Conservation (phyloP, 37 sponge, comb jelly and placozoan genomes). For the Chondrosia reniformis region DNA sequence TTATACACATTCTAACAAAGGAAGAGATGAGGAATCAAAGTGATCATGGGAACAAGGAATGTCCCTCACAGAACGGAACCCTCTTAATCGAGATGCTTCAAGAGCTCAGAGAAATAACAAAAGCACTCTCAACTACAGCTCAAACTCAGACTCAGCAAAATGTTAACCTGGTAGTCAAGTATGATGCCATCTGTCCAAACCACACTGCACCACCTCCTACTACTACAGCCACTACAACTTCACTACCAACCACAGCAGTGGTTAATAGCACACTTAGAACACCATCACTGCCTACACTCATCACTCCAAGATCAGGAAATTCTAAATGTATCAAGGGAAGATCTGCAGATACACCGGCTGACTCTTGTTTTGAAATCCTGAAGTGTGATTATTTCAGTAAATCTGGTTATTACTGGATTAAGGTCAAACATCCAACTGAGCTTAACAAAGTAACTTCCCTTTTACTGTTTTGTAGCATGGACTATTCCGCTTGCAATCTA, state of each 20-base stretch:
- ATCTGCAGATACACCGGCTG: not conserved
- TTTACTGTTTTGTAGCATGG: conserved; percentile 9
- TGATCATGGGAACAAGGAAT: not conserved
- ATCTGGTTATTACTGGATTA: conserved; percentile 18
- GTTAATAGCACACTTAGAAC: not conserved
- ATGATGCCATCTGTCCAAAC: not conserved
- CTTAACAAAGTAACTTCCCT: not conserved
- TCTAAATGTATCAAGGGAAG: not conserved
- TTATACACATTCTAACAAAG: conserved; percentile 6
- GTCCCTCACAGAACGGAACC: too few species aligned
- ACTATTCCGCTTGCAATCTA: not conserved
- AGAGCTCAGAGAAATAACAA: too few species aligned
- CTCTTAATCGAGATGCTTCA: too few species aligned
- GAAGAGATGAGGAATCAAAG: not conserved
- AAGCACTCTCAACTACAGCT: not conserved
- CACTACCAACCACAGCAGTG: not conserved
- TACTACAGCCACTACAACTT: not conserved
- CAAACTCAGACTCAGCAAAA: not conserved
- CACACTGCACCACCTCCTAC: not conserved
- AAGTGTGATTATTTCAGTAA: not conserved
- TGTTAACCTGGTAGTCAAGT: not conserved
- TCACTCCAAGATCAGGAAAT: too few species aligned
- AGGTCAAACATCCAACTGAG: not conserved
- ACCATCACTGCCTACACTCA: not conserved
- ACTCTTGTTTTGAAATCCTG: not conserved